Evolutionary conservation across 2,888 invertebrate genomes (phyloP), one percentile per base, ranked within the genome.

Genomic region (Campopleginae sp.): DNA sequence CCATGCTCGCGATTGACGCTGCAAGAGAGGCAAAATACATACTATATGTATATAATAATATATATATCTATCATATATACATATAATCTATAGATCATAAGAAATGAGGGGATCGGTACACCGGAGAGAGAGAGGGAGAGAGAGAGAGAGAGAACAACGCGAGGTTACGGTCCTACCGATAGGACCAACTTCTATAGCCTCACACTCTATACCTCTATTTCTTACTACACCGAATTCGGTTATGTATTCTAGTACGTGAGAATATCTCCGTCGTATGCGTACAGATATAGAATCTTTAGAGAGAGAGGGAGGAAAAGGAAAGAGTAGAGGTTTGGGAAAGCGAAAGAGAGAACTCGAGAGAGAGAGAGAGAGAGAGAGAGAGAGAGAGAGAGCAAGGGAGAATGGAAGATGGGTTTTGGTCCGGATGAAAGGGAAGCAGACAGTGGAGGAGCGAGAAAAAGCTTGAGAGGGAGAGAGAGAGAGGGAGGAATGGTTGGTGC

Each of bases 321-420:
- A 23, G 72, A 63, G 48, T 48, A 31, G 44, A 70, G 84, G 71
- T 63, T 58, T 42, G 74, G 54, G 77, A 77, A 72, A 85, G 86
- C 14, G 46, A 23, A 85, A 82, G 79, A 23, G 85, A 82, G 79
- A 82, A 83, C 72, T 88, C 77, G 83, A 71, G 86, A 82, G 80
- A 82, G 74, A 81, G 81, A 82, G 76, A 80, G 86, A 80, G 74
- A 54, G 77, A 77, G 70, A 85, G 86, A 8, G 46, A n/a, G n/a
- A n/a, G n/a, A 23, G 85, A 82, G 79, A 82, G 83, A 71, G 86
- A 82, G 80, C 84, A 75, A 81, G 81, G 83, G 76, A 80, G 86
- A 80, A 84, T 68, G 82, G 80, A 78, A 80, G 82, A 80, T 72
- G 65, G 86, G 85, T 87, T 87, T 86, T 83, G 86, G 85, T 87